A percentile compares a stretch with the other conserved stretches of the same genome.
phyloP scores from a whole-genome alignment of 2,888 invertebrate genomes.

The Saturnia pavonia region DNA sequence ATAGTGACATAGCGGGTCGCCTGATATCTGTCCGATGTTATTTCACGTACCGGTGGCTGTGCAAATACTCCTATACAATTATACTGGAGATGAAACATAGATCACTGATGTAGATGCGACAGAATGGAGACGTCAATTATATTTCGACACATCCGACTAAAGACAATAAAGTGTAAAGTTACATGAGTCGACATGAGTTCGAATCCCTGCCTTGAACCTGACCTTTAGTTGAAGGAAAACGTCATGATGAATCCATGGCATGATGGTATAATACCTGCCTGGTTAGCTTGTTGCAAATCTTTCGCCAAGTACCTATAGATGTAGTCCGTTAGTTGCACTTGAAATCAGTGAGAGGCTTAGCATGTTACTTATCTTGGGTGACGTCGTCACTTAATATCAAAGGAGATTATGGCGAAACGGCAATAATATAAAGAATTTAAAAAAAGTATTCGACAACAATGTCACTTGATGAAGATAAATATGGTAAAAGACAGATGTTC shows the following conservation, averaged over 20 bases:
- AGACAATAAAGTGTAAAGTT: neutral
- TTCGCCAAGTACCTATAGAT: too few species aligned
- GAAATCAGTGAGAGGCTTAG: too few species aligned
- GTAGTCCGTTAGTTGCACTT: too few species aligned
- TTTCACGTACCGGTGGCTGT: conserved; percentile 64
- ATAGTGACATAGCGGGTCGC: conserved; percentile 36
- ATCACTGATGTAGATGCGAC: conserved; percentile 19
- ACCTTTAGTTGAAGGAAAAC: too few species aligned
- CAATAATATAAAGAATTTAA: neutral
- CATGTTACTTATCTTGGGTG: too few species aligned
- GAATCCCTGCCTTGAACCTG: too few species aligned
- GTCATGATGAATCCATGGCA: too few species aligned
- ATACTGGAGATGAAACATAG: conserved; percentile 41
- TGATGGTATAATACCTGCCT: too few species aligned
- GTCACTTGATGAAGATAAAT: neutral
- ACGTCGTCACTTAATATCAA: too few species aligned
- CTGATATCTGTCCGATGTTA: conserved; percentile 67
- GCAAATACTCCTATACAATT: conserved; percentile 62
- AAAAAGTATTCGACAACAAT: neutral
- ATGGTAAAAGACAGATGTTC: neutral
- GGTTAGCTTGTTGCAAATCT: too few species aligned
- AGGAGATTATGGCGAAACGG: too few species aligned
- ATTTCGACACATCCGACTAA: neutral
- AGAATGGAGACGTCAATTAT: neutral
- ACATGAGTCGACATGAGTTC: too few species aligned